A percentile compares a stretch with the other conserved stretches of the same genome.
These are phyloP conservation scores for Okamejei kenojei DNA, from an alignment of 2,797 vertebrate genomes.

Conservation along the genomic window DNA sequence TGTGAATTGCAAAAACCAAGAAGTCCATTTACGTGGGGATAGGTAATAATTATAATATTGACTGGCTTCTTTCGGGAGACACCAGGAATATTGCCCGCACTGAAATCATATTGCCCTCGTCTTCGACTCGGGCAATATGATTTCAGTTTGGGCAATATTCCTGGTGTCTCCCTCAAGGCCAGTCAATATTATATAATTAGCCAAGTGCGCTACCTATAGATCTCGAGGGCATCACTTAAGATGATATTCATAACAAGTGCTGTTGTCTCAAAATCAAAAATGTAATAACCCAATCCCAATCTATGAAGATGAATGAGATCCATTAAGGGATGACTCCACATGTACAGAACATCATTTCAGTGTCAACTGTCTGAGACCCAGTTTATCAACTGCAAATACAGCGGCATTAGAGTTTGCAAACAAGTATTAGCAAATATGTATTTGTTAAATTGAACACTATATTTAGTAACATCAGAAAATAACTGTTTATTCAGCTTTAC, in stretches of 20 bases:
- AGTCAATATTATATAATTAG: no score
- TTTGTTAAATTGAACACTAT: neutral
- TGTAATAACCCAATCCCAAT: neutral
- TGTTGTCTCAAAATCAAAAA: neutral
- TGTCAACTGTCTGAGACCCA: neutral
- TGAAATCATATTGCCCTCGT: no score
- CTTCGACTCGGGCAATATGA: no score
- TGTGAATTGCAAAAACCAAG: no score
- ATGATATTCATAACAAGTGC: neutral
- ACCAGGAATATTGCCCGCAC: no score
- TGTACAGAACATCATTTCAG: neutral
- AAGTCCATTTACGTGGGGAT: no score
- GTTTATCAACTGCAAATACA: neutral
- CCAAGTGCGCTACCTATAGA: neutral
- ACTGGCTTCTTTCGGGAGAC: no score
- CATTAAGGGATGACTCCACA: neutral
- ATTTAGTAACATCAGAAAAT: neutral
- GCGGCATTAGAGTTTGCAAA: no score
- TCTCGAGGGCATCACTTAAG: neutral
- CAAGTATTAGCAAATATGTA: neutral
- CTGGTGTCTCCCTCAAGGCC: no score
- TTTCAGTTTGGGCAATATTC: no score
- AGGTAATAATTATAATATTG: no score
- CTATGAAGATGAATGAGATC: neutral
- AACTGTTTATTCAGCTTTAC: neutral